These are phyloP conservation scores for Brachyptera risi DNA, from an alignment of 2,888 invertebrate genomes.

Conservation along the genomic window DNA sequence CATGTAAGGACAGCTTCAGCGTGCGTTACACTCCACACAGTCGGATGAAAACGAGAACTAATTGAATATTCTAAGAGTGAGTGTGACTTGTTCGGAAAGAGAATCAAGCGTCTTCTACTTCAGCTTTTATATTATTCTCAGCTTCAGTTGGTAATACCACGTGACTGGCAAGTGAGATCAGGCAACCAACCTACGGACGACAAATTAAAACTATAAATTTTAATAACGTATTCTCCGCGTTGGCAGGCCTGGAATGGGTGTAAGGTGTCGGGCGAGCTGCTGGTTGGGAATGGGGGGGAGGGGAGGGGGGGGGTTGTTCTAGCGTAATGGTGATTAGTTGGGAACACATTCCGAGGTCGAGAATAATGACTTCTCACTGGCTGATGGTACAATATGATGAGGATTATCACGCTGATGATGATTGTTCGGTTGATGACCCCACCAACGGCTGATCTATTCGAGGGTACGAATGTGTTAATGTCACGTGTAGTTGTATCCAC, in stretches of 20 bases:
- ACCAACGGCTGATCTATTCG: too few relatives aligned
- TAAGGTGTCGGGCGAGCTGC: background rate
- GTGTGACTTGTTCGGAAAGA: background rate
- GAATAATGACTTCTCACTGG: too few relatives aligned
- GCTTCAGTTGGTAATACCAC: conserved; percentile 16
- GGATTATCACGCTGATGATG: too few relatives aligned
- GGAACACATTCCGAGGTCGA: too few relatives aligned
- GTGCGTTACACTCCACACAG: too few relatives aligned
- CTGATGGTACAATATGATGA: too few relatives aligned
- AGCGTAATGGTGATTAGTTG: too few relatives aligned
- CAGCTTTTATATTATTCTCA: conserved; percentile 21
- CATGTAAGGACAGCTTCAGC: too few relatives aligned
- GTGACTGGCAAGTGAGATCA: conserved; percentile 24
- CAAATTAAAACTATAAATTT: conserved; percentile 32
- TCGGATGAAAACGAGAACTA: conserved; percentile 24
- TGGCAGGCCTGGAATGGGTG: background rate
- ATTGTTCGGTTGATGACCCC: too few relatives aligned
- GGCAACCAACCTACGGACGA: conserved; percentile 9
- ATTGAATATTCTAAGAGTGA: conserved; percentile 13
- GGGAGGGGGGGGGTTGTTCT: background rate
- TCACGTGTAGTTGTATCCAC: too few relatives aligned
- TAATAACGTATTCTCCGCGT: conserved; percentile 27
- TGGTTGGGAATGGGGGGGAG: background rate
- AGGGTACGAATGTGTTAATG: too few relatives aligned
- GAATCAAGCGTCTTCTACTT: background rate